Evolutionary conservation across 2,797 vertebrate species (phyloP).

Genomic region (Lepus townsendii): DNA sequence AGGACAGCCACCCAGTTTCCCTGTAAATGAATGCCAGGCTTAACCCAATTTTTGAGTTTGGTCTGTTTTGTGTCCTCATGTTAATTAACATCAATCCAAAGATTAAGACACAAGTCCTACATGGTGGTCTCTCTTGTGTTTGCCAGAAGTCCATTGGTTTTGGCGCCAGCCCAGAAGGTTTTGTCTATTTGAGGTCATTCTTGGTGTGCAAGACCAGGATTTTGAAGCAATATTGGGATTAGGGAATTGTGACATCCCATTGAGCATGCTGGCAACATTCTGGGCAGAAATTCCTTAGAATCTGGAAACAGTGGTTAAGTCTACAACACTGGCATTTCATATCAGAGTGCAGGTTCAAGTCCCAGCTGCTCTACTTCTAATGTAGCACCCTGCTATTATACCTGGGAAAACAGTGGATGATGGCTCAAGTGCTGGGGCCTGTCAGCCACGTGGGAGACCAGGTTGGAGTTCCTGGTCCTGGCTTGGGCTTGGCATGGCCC

Average conservation of each 20-base stretch:
- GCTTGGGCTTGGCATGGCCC: too few species aligned
- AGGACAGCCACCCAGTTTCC: not conserved
- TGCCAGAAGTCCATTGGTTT: not conserved
- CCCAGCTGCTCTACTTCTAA: too few species aligned
- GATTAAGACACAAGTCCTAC: not conserved
- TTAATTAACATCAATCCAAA: not conserved
- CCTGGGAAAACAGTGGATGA: too few species aligned
- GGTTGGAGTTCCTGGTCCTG: too few species aligned
- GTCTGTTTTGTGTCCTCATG: not conserved
- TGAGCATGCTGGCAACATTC: not conserved
- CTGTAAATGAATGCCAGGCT: not conserved
- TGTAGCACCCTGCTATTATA: too few species aligned
- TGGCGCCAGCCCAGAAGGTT: not conserved
- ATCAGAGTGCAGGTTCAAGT: too few species aligned
- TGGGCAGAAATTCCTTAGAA: not conserved
- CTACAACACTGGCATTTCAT: too few species aligned
- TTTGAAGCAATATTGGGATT: not conserved
- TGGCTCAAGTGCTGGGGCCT: too few species aligned
- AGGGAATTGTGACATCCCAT: not conserved
- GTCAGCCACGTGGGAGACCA: too few species aligned
- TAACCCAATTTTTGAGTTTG: not conserved
- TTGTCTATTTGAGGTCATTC: not conserved
- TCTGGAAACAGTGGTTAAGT: too few species aligned
- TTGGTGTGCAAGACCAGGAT: not conserved
- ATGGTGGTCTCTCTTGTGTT: not conserved